A percentile compares a stretch with the other conserved stretches of the same genome.
phyloP scores from a whole-genome alignment of 2,113 vertebrate genomes.

The Hemiscyllium ocellatum region DNA sequence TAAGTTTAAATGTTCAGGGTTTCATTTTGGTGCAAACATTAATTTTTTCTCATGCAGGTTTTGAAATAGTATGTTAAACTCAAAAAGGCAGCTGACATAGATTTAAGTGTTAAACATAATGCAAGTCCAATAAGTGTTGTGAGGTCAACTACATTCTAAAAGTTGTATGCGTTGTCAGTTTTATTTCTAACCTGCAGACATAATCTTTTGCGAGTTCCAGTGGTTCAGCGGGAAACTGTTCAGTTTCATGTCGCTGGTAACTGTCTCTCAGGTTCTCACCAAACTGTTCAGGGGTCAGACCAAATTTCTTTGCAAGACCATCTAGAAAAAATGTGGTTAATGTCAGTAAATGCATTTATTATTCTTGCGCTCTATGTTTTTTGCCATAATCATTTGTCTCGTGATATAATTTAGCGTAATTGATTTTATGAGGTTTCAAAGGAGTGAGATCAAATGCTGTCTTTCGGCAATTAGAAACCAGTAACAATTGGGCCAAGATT shows the following conservation, averaged over 20 bases:
- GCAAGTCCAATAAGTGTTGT: not conserved
- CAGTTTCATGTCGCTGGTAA: constrained; percentile 94
- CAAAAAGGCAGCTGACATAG: not conserved
- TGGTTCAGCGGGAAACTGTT: constrained; percentile 95
- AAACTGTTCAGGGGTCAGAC: constrained; percentile 93
- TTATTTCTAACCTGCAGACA: constrained; percentile 70
- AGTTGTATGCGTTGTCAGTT: not conserved
- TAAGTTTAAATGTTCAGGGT: not conserved
- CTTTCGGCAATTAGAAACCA: not conserved
- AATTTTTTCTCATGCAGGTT: not conserved
- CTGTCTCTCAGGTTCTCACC: constrained; percentile 96
- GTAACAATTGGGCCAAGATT: not conserved
- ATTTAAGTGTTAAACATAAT: not conserved
- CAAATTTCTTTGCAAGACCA: constrained; percentile 95
- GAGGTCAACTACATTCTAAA: not conserved
- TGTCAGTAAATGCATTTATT: not conserved
- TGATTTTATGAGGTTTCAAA: not conserved
- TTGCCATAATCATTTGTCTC: not conserved
- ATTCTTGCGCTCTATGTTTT: not conserved
- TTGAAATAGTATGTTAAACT: not conserved
- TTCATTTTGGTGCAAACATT: not conserved
- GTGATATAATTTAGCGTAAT: not conserved
- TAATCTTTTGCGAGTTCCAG: constrained; percentile 95
- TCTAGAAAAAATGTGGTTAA: constrained; percentile 55
- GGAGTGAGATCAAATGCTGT: not conserved